Evolutionary conservation across 2,888 invertebrate species (phyloP).

Genomic region (Agrochola litura): DNA sequence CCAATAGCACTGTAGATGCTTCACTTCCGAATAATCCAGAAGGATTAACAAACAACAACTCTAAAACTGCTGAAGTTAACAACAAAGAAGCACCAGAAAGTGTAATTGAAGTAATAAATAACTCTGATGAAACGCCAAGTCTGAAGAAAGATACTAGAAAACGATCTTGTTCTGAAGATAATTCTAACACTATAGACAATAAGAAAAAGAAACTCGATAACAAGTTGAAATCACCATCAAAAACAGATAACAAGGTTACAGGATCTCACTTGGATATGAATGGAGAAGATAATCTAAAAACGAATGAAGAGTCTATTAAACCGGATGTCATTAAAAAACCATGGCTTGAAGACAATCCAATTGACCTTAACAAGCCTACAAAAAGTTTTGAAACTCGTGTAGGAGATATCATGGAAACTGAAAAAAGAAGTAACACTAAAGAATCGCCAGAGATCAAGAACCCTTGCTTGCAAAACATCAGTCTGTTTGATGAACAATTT

Average conservation of each 20-base stretch:
- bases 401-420: conserved; percentile 16
- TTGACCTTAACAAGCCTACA: conserved; percentile 48
- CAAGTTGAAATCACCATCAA: conserved; percentile 27
- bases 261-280: conserved; percentile 11
- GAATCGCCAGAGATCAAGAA: conserved; percentile 65
- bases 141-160: conserved; percentile 46
- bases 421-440: conserved; percentile 15
- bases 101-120: conserved; percentile 40
- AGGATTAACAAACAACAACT: conserved; percentile 68
- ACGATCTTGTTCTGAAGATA: conserved; percentile 55
- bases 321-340: conserved; percentile 23
- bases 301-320: conserved; percentile 4
- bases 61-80: conserved; percentile 49
- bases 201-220: conserved; percentile 55
- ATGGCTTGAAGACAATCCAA: conserved; percentile 12
- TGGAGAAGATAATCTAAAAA: conserved; percentile 10
- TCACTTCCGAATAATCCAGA: conserved; percentile 86
- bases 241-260: conserved; percentile 4
- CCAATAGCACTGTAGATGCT: conserved; percentile 76
- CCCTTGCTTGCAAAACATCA: conserved; percentile 82
- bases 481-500: conserved; percentile 80
- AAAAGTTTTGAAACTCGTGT: conserved; percentile 41
- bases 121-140: neutral
- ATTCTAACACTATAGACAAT: conserved; percentile 40
- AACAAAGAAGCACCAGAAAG: conserved; percentile 49